These are phyloP conservation scores for Cryptomyrus ogoouensis DNA, from an alignment of 2,113 vertebrate species.

Conservation along the genomic window DNA sequence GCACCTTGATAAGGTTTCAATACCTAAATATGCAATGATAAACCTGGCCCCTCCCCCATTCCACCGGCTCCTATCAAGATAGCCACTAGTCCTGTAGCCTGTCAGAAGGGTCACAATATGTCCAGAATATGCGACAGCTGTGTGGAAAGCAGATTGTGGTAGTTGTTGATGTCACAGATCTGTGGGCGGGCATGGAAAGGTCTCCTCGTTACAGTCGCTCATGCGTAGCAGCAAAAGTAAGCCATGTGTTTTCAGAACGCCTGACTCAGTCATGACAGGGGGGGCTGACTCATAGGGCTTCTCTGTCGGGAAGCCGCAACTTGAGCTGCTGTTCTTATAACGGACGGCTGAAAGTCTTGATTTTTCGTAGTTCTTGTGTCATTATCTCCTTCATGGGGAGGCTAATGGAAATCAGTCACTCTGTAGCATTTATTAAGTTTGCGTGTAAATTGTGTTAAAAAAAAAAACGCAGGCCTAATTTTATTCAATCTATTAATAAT, in stretches of 20 bases:
- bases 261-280: slow-evolving; percentile 48
- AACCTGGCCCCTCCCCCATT: background rate
- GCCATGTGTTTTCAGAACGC: background rate
- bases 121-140: background rate
- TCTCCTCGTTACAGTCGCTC: background rate
- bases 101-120: background rate
- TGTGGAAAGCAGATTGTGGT: background rate
- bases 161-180: background rate
- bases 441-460: background rate
- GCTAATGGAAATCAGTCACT: background rate
- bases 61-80: too few species aligned
- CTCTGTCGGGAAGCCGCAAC: slow-evolving; percentile 54
- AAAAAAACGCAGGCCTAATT: background rate
- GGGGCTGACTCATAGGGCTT: slow-evolving; percentile 57
- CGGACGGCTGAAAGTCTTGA: slow-evolving; percentile 39
- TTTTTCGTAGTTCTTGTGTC: slow-evolving; percentile 30
- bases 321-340: slow-evolving; percentile 35
- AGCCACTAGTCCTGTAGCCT: background rate
- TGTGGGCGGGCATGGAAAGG: background rate
- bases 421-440: background rate
- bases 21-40: background rate
- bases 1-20: background rate
- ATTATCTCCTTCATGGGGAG: background rate
- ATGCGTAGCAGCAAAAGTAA: background rate
- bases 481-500: background rate